phyloP scores from a whole-genome alignment of 2,888 invertebrate genomes.

The Ommatoiulus sabulosus region DNA sequence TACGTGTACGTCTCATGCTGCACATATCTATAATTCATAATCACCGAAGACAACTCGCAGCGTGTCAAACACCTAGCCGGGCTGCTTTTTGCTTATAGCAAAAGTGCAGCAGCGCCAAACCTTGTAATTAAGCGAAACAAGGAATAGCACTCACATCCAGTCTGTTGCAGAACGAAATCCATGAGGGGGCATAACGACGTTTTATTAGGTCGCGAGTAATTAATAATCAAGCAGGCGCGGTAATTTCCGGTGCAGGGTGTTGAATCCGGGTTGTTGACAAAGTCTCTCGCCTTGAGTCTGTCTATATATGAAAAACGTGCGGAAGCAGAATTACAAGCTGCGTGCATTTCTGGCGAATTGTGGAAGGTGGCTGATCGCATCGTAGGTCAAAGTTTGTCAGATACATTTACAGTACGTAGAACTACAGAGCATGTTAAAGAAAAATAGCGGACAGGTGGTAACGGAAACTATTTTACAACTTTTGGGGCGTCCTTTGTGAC shows the following conservation, averaged over 20 bases:
- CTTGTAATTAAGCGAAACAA: conserved; percentile 29
- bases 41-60: conserved; percentile 20
- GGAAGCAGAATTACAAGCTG: not conserved
- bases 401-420: not conserved
- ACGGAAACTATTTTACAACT: no score
- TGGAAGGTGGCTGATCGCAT: not conserved
- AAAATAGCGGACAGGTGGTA: no score
- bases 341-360: not conserved
- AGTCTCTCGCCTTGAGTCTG: not conserved
- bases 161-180: conserved; percentile 9
- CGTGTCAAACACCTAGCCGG: conserved; percentile 29
- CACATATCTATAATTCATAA: conserved; percentile 43
- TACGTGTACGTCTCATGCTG: conserved; percentile 23
- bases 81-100: not conserved
- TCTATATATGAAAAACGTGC: not conserved
- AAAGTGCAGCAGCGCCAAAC: conserved; percentile 1
- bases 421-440: not conserved
- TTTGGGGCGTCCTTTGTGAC: no score
- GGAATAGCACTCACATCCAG: conserved; percentile 28
- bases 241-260: conserved; percentile 36
- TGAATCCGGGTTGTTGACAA: not conserved
- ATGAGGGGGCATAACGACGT: conserved; percentile 26
- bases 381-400: not conserved
- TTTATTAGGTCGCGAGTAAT: conserved; percentile 43
- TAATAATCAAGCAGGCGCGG: conserved; percentile 39